Percentiles rank a stretch among this genome's conserved stretches.
Evolutionary conservation across 1,140 invertebrate genomes (phyloP).

Genomic region (Nebria ingens): DNA sequence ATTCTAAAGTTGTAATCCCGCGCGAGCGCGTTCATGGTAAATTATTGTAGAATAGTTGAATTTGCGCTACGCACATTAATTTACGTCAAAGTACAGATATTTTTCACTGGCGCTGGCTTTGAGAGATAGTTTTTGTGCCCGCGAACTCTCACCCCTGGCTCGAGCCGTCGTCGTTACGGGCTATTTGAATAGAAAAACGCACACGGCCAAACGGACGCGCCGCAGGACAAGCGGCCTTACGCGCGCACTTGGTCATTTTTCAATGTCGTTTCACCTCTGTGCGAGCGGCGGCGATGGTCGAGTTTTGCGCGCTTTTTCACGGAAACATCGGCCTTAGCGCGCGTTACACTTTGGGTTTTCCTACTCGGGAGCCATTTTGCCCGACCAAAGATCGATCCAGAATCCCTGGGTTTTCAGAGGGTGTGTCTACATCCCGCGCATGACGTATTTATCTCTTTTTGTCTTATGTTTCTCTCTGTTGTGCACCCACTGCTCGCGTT

Average conservation of each 20-base stretch:
- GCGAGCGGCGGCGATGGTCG: conserved; percentile 26
- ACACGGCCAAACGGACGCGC: conserved; percentile 19
- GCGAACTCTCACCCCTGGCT: conserved; percentile 16
- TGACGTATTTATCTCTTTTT: conserved; percentile 36
- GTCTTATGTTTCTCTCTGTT: conserved; percentile 21
- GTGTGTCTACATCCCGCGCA: conserved; percentile 31
- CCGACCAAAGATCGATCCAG: conserved; percentile 31
- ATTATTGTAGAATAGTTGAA: conserved; percentile 35
- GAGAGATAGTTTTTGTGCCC: conserved; percentile 35
- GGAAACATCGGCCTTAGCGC: conserved; percentile 24
- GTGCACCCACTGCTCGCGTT: neutral
- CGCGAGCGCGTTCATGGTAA: conserved; percentile 28
- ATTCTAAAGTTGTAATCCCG: conserved; percentile 5
- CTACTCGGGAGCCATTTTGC: conserved; percentile 34
- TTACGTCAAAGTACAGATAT: conserved; percentile 36
- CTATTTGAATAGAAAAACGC: conserved; percentile 32
- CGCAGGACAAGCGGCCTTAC: conserved; percentile 26
- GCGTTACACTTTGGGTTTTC: conserved; percentile 31
- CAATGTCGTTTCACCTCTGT: conserved; percentile 28
- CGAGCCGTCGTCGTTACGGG: conserved; percentile 18
- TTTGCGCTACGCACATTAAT: conserved; percentile 36
- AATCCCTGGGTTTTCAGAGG: conserved; percentile 19
- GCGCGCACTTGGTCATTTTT: conserved; percentile 31
- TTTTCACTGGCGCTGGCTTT: conserved; percentile 33
- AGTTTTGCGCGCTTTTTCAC: conserved; percentile 21